Percentiles rank a stretch among this genome's conserved stretches.
These are phyloP conservation scores for Motacilla alba DNA, from an alignment of 2,113 vertebrate genomes.

Conservation along the genomic window DNA sequence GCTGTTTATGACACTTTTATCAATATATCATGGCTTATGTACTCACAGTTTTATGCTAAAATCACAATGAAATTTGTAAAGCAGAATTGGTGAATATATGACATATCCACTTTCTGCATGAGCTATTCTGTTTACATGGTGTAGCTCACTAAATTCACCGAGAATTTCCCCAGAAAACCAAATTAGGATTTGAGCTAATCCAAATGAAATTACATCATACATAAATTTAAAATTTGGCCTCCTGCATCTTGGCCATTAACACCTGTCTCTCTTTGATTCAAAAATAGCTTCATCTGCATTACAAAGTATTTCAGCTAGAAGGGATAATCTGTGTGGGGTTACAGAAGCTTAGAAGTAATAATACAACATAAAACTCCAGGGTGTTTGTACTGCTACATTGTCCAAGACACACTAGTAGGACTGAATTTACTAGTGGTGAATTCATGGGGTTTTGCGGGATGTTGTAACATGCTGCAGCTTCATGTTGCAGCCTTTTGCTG, in stretches of 20 bases:
- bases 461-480: background rate
- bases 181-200: background rate
- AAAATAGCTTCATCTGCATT: background rate
- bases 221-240: background rate
- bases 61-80: background rate
- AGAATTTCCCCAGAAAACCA: background rate
- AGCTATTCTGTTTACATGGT: background rate
- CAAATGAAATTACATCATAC: background rate
- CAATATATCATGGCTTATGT: background rate
- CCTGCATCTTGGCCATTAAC: background rate
- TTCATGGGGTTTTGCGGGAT: rapidly evolving
- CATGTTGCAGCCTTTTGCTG: background rate
- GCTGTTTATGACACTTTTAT: background rate
- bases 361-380: background rate
- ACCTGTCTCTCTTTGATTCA: background rate
- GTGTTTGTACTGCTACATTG: background rate
- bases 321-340: background rate
- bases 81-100: background rate
- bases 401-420: background rate
- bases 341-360: background rate
- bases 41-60: background rate
- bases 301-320: background rate
- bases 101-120: background rate
- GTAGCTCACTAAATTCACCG: background rate
- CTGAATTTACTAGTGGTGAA: background rate